These are phyloP conservation scores for Cephus sareptanus DNA, from an alignment of 2,888 invertebrate genomes.

Conservation along the genomic window DNA sequence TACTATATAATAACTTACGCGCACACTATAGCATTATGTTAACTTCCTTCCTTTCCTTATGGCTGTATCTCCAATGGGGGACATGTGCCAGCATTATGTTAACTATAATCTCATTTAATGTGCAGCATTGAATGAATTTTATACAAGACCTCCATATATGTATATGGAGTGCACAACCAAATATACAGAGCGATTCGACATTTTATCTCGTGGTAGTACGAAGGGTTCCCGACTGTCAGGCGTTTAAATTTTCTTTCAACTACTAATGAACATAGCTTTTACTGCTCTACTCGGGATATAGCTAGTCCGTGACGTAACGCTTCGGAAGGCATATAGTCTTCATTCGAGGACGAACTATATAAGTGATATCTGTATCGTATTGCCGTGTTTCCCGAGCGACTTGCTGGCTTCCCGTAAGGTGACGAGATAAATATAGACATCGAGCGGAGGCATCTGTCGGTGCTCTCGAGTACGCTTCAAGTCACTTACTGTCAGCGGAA, in stretches of 20 bases:
- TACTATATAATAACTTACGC: too few relatives aligned
- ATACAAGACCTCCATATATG: neutral
- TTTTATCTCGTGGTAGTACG: neutral
- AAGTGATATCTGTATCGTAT: neutral
- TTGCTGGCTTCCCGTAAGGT: constrained; percentile 5
- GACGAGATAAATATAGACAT: constrained; percentile 7
- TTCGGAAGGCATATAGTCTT: neutral
- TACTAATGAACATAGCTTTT: neutral
- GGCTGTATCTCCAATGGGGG: too few relatives aligned
- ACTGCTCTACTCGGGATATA: neutral
- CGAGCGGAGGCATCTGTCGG: constrained; percentile 1
- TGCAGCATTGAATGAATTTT: neutral
- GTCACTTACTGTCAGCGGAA: constrained; percentile 4
- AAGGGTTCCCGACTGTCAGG: neutral
- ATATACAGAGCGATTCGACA: neutral
- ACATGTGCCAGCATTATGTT: too few relatives aligned
- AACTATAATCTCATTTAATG: too few relatives aligned
- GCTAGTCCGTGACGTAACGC: neutral
- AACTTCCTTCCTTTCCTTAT: too few relatives aligned
- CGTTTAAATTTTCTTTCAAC: neutral
- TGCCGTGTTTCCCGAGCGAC: constrained; percentile 1
- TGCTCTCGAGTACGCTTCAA: neutral
- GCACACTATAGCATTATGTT: too few relatives aligned
- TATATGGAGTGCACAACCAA: neutral
- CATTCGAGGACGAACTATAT: neutral